A percentile compares a stretch with the other conserved stretches of the same genome.
Conservation (phyloP, 2,113 vertebrate species). For the Lasiurus cinereus region DNA sequence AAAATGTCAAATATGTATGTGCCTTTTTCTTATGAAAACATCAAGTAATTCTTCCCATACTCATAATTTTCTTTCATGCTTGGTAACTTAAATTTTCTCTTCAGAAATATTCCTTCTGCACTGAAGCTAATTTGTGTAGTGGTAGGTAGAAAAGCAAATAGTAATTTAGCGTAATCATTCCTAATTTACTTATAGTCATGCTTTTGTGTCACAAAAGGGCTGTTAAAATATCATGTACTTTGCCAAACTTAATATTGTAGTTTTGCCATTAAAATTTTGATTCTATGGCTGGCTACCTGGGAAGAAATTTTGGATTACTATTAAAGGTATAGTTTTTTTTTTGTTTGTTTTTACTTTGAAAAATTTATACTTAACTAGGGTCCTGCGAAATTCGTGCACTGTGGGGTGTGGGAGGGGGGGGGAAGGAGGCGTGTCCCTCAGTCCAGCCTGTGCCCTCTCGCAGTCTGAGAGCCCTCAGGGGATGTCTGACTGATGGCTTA, state of each 20-base stretch:
- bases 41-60: slow-evolving; percentile 12
- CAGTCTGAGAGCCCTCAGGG: too few relatives aligned
- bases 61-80: slow-evolving; percentile 40
- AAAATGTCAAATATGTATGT: not conserved
- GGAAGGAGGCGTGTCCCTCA: too few relatives aligned
- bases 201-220: not conserved
- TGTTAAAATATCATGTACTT: not conserved
- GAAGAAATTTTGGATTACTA: not conserved
- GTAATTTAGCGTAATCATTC: not conserved
- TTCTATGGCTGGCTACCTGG: not conserved
- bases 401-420: too few relatives aligned
- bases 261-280: slow-evolving; percentile 38
- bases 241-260: not conserved
- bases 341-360: not conserved
- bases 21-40: slow-evolving; percentile 45
- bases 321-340: slow-evolving; percentile 43
- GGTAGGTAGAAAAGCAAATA: slow-evolving; percentile 1
- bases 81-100: slow-evolving; percentile 31
- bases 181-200: not conserved
- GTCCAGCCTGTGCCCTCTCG: too few relatives aligned
- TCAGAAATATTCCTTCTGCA: slow-evolving; percentile 9
- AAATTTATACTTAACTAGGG: not conserved
- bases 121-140: not conserved
- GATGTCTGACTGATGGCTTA: too few relatives aligned
- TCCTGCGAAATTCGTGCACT: too few relatives aligned